Conservation (phyloP, 1,140 invertebrate species). For the Zaprionus gabonicus region DNA sequence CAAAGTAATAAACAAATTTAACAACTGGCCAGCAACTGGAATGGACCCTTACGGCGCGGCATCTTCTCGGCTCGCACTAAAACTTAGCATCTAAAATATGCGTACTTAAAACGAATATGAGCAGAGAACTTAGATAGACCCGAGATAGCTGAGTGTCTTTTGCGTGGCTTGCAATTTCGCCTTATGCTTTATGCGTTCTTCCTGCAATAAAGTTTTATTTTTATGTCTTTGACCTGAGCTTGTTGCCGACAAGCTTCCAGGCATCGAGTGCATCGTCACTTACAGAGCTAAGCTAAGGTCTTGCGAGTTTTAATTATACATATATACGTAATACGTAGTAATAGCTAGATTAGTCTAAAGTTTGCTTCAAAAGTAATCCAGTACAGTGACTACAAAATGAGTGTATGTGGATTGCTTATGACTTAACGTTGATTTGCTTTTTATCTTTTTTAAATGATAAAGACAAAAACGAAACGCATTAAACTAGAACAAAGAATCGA, state of each 20-base stretch:
- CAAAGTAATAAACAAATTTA: conserved; percentile 68
- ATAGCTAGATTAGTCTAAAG: conserved; percentile 6
- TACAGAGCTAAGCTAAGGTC: conserved; percentile 66
- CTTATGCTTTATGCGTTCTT: conserved; percentile 44
- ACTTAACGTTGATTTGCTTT: conserved; percentile 41
- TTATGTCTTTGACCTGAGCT: conserved; percentile 58
- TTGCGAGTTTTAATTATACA: conserved; percentile 45
- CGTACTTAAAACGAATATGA: conserved; percentile 29
- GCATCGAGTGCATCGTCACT: conserved; percentile 28
- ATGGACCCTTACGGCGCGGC: conserved; percentile 14
- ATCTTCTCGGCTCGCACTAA: conserved; percentile 33
- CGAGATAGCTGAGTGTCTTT: background rate
- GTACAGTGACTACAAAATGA: conserved; percentile 8
- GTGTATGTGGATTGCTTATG: conserved; percentile 42
- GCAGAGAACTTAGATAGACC: conserved; percentile 12
- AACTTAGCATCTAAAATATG: conserved; percentile 48
- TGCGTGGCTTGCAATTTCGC: conserved; percentile 14
- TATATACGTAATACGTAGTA: conserved; percentile 51
- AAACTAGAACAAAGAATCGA: conserved; percentile 14
- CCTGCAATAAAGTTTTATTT: conserved; percentile 79
- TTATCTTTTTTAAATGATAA: conserved; percentile 29
- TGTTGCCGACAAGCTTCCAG: conserved; percentile 49
- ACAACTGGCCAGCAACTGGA: conserved; percentile 46
- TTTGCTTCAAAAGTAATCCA: background rate
- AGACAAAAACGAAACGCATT: conserved; percentile 14